Percentiles rank a stretch among this genome's conserved stretches.
Evolutionary conservation across 2,113 vertebrate species (phyloP).

Genomic region (Catagonus wagneri): DNA sequence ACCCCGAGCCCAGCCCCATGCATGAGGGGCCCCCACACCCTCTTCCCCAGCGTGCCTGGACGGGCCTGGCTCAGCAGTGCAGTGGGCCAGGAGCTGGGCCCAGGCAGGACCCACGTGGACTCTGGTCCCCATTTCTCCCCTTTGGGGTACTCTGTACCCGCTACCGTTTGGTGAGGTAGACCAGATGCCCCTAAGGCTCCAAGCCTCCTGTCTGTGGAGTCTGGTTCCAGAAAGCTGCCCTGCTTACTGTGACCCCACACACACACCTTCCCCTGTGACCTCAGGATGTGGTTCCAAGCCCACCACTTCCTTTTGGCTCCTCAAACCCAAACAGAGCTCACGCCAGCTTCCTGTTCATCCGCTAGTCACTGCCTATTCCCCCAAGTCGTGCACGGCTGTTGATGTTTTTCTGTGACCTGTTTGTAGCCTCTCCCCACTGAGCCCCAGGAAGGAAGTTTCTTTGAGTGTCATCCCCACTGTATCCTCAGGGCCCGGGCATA

Average conservation of each 20-base stretch:
- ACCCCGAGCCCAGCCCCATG: background rate
- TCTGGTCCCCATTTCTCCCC: background rate
- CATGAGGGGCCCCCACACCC: background rate
- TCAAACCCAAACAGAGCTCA: accelerated
- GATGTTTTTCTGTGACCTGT: background rate
- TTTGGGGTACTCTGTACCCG: background rate
- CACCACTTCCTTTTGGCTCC: background rate
- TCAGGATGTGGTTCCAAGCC: background rate
- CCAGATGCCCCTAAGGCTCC: background rate
- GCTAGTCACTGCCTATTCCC: background rate
- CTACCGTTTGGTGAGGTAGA: background rate
- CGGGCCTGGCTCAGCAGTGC: background rate
- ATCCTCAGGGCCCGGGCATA: background rate
- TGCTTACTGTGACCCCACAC: background rate
- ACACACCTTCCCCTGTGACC: background rate
- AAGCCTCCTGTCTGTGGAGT: background rate
- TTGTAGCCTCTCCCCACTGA: background rate
- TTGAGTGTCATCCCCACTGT: accelerated
- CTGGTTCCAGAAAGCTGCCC: background rate
- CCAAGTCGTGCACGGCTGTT: accelerated
- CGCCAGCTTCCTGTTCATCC: accelerated
- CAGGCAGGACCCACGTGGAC: background rate
- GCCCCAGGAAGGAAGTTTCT: background rate
- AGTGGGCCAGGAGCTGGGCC: background rate
- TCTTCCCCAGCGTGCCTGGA: too few relatives aligned